Evolutionary conservation across 2,888 invertebrate species (phyloP).

Genomic region (Empis stercorea): DNA sequence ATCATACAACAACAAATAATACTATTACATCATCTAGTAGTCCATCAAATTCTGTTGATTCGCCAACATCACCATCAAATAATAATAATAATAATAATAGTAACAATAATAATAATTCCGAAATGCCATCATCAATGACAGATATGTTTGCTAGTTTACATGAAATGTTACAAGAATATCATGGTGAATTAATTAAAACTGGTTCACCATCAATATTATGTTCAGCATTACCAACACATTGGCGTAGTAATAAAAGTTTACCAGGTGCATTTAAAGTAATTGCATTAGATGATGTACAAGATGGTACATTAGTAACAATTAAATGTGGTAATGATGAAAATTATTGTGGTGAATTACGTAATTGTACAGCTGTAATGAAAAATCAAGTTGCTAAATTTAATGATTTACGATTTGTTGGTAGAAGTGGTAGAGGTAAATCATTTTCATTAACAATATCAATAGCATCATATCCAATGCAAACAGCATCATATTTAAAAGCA

Average conservation of each 20-base stretch:
- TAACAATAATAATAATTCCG: slow-evolving; percentile 31
- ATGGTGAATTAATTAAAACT: slow-evolving; percentile 87
- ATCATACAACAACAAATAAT: slow-evolving; percentile 11
- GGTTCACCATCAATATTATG: slow-evolving; percentile 93
- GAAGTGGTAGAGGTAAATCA: slow-evolving; percentile 92
- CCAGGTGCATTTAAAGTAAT: slow-evolving; percentile 95
- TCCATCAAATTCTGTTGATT: background rate
- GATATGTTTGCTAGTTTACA: slow-evolving; percentile 63
- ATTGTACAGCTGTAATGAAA: slow-evolving; percentile 90
- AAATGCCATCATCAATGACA: slow-evolving; percentile 49
- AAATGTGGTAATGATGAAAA: slow-evolving; percentile 98
- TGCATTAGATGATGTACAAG: slow-evolving; percentile 81
- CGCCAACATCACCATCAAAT: slow-evolving; percentile 27
- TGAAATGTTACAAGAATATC: slow-evolving; percentile 73
- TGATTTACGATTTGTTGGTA: slow-evolving; percentile 93
- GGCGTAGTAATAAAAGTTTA: slow-evolving; percentile 95
- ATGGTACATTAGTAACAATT: slow-evolving; percentile 88
- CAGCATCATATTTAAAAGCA: slow-evolving; percentile 88
- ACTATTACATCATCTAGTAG: slow-evolving; percentile 14
- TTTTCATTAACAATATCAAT: slow-evolving; percentile 93
- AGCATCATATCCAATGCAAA: slow-evolving; percentile 55
- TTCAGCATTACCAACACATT: slow-evolving; percentile 85
- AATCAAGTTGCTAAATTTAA: slow-evolving; percentile 98
- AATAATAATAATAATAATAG: slow-evolving; percentile 2
- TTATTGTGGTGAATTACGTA: slow-evolving; percentile 86